These are phyloP conservation scores for Zele albiditarsus DNA, from an alignment of 2,888 invertebrate genomes.

Conservation along the genomic window DNA sequence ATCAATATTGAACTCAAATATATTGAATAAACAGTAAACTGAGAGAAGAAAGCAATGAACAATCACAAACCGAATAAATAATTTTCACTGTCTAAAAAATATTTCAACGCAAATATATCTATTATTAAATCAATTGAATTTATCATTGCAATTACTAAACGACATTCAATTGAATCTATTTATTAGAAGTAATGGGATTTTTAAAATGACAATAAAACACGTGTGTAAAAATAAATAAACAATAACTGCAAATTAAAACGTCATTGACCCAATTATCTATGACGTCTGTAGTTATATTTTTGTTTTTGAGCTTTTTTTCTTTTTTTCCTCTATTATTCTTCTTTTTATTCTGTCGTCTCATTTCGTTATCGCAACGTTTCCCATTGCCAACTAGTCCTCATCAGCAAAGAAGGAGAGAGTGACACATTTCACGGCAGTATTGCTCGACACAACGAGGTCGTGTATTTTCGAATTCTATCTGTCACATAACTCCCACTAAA, in stretches of 20 bases:
- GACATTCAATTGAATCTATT: neutral
- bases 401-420: neutral
- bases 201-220: neutral
- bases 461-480: slow-evolving; percentile 48
- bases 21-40: too few species aligned
- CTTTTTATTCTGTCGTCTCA: slow-evolving; percentile 11
- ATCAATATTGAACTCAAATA: too few species aligned
- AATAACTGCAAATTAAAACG: slow-evolving; percentile 26
- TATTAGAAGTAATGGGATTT: neutral
- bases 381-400: slow-evolving; percentile 29
- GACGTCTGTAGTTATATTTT: slow-evolving; percentile 14
- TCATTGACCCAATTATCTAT: slow-evolving; percentile 42
- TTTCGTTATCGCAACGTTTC: slow-evolving; percentile 34
- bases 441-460: slow-evolving; percentile 46
- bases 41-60: too few species aligned
- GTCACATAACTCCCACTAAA: neutral
- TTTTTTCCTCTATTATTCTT: neutral
- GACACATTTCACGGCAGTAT: slow-evolving; percentile 45
- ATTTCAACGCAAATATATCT: too few species aligned
- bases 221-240: neutral
- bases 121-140: too few species aligned
- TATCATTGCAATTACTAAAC: too few species aligned
- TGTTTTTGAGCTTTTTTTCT: neutral
- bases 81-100: too few species aligned
- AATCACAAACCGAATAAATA: too few species aligned